Conservation (phyloP, 1,140 invertebrate genomes). For the Chelonus insularis region DNA sequence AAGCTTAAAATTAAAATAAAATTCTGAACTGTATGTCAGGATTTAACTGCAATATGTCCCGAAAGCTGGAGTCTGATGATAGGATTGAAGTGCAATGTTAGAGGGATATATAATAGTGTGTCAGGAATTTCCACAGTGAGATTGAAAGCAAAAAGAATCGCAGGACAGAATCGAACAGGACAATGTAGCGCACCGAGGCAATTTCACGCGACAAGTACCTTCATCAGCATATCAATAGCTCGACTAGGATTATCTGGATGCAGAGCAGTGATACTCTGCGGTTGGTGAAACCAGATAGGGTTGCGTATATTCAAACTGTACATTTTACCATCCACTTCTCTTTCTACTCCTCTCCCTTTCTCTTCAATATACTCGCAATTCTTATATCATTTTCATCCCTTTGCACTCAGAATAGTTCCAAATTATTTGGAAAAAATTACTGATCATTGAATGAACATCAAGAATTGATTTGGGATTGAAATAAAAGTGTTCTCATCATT, state of each 20-base stretch:
- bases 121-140: conserved; percentile 14
- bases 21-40: neutral
- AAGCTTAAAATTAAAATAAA: too few relatives aligned
- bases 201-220: conserved; percentile 62
- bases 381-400: too few relatives aligned
- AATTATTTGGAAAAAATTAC: too few relatives aligned
- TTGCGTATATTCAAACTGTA: conserved; percentile 42
- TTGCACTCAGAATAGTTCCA: too few relatives aligned
- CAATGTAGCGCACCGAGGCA: conserved; percentile 56
- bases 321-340: conserved; percentile 8
- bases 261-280: conserved; percentile 53
- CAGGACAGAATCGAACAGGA: conserved; percentile 34
- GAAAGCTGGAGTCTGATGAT: conserved; percentile 16
- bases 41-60: neutral
- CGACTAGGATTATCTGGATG: conserved; percentile 57
- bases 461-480: too few relatives aligned
- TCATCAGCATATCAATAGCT: conserved; percentile 62
- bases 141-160: conserved; percentile 18
- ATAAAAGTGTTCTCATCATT: too few relatives aligned
- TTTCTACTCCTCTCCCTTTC: neutral
- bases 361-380: too few relatives aligned
- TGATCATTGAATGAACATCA: too few relatives aligned
- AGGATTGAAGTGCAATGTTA: conserved; percentile 15
- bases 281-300: conserved; percentile 58
- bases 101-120: neutral